Conservation (phyloP, 1,140 invertebrate genomes). For the Colletes latitarsis region DNA sequence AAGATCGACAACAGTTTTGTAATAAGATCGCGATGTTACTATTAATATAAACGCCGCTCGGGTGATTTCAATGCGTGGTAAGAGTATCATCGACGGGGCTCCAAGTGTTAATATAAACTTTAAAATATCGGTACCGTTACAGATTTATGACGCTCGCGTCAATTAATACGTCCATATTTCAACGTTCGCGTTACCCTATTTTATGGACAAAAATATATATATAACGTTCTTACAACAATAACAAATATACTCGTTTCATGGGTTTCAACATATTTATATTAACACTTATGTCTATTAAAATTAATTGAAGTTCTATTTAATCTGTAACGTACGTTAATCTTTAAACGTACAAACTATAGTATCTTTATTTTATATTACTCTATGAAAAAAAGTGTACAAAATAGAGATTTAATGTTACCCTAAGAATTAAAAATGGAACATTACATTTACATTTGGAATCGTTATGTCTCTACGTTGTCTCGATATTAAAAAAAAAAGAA, state of each 20-base stretch:
- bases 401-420: slow-evolving; percentile 1
- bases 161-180: neutral
- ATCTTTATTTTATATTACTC: neutral
- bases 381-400: slow-evolving; percentile 14
- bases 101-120: neutral
- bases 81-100: neutral
- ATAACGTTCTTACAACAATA: neutral
- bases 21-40: neutral
- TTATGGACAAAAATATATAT: neutral
- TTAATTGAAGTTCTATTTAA: neutral
- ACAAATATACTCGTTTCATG: neutral
- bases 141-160: too few species aligned
- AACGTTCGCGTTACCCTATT: neutral
- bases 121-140: neutral
- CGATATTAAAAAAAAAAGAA: slow-evolving; percentile 3
- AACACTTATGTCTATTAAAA: neutral
- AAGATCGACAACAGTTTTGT: neutral
- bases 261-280: neutral
- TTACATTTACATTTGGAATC: neutral
- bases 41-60: neutral
- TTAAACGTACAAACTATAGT: neutral
- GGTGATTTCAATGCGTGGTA: neutral
- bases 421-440: neutral
- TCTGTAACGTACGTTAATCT: neutral
- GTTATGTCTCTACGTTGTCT: neutral